Evolutionary conservation across 2,888 invertebrate species (phyloP).

Genomic region (Agonopterix alstromeriana): DNA sequence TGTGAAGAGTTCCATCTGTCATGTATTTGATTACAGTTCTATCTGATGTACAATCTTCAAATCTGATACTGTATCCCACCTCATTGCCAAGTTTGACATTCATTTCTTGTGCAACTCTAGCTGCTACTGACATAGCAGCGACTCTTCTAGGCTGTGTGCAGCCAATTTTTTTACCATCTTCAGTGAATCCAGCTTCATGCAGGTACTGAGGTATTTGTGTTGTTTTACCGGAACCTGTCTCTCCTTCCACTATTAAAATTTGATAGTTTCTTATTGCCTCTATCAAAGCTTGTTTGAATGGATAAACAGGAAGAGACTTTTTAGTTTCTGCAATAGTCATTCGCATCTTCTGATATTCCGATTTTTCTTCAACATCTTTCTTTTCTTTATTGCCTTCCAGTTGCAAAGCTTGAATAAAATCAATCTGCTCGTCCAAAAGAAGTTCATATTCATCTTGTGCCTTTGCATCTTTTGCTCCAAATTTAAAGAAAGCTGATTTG

Average conservation of each 20-base stretch:
- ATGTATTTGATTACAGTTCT: slow-evolving; percentile 98
- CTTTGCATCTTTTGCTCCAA: slow-evolving; percentile 93
- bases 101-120: slow-evolving; percentile 99
- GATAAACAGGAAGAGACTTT: slow-evolving; percentile 94
- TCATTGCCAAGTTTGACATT: slow-evolving; percentile 95
- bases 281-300: slow-evolving; percentile 92
- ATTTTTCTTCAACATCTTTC: slow-evolving; percentile 79
- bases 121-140: slow-evolving; percentile 99
- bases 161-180: slow-evolving; percentile 91
- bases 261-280: slow-evolving; percentile 93
- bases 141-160: slow-evolving; percentile 98
- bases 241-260: slow-evolving; percentile 96
- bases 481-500: slow-evolving; percentile 92
- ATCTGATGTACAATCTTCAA: slow-evolving; percentile 99
- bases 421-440: slow-evolving; percentile 96
- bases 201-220: slow-evolving; percentile 99
- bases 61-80: slow-evolving; percentile 94
- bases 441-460: slow-evolving; percentile 91
- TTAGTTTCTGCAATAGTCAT: slow-evolving; percentile 94
- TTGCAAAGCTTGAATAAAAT: slow-evolving; percentile 94
- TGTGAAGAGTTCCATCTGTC: slow-evolving; percentile 98
- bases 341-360: slow-evolving; percentile 80
- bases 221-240: slow-evolving; percentile 99
- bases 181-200: slow-evolving; percentile 93
- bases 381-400: slow-evolving; percentile 82